A percentile compares a stretch with the other conserved stretches of the same genome.
Conservation (phyloP, 2,888 invertebrate species). For the Coenonympha arcania region DNA sequence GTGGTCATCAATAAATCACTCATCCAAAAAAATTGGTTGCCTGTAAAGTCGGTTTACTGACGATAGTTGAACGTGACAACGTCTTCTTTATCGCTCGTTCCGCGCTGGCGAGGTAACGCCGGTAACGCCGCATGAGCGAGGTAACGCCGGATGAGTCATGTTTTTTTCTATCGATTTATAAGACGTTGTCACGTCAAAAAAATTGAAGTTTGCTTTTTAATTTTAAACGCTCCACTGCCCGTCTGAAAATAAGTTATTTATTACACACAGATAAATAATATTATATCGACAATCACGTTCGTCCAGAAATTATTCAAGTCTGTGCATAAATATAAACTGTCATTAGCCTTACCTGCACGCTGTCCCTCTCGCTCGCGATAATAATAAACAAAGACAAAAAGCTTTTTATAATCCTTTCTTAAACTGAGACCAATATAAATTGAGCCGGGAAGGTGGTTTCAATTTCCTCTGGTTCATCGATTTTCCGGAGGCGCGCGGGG, state of each 20-base stretch:
- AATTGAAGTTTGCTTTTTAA: not conserved
- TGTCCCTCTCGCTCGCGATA: slow-evolving; percentile 44
- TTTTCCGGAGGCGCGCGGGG: slow-evolving; percentile 30
- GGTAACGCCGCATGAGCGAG: too few species aligned
- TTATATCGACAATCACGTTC: slow-evolving; percentile 30
- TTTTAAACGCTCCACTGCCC: slow-evolving; percentile 8
- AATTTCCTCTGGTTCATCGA: slow-evolving; percentile 27
- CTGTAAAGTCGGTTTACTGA: too few species aligned
- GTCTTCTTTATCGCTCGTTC: too few species aligned
- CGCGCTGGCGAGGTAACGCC: too few species aligned
- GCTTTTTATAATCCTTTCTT: slow-evolving; percentile 39
- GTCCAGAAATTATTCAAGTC: slow-evolving; percentile 33
- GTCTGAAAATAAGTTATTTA: slow-evolving; percentile 16
- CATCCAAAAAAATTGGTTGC: too few species aligned
- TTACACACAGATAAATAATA: slow-evolving; percentile 20
- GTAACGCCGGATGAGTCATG: too few species aligned
- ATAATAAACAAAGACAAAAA: slow-evolving; percentile 58
- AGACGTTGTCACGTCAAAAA: too few species aligned
- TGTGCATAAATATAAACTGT: slow-evolving; percentile 39
- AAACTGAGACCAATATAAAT: slow-evolving; percentile 31
- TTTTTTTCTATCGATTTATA: too few species aligned
- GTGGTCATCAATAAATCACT: too few species aligned
- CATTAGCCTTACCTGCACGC: slow-evolving; percentile 34
- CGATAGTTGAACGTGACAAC: too few species aligned
- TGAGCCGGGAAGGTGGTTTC: slow-evolving; percentile 29